Evolutionary conservation across 2,888 invertebrate genomes (phyloP).

Genomic region (Eupithecia subfuscata): DNA sequence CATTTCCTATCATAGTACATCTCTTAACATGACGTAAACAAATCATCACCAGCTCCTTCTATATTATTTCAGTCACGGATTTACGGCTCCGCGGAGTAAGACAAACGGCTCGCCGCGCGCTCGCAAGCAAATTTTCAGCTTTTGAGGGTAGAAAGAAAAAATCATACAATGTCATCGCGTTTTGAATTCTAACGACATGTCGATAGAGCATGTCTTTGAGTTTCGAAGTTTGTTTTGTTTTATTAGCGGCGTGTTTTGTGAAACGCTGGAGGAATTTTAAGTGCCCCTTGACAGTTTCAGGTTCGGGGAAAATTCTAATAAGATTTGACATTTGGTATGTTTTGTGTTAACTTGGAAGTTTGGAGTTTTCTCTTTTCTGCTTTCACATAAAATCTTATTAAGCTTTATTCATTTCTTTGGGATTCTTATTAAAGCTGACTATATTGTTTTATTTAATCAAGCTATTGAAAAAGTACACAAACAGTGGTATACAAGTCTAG

Average conservation of each 20-base stretch:
- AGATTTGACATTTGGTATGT: slow-evolving; percentile 13
- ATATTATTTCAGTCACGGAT: slow-evolving; percentile 72
- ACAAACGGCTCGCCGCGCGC: slow-evolving; percentile 63
- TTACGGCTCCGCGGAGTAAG: slow-evolving; percentile 63
- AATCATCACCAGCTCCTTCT: slow-evolving; percentile 18
- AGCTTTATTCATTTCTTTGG: background rate
- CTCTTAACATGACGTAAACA: background rate
- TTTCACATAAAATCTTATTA: background rate
- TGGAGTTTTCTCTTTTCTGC: slow-evolving; percentile 10
- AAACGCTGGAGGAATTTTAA: slow-evolving; percentile 26
- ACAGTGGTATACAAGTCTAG: background rate
- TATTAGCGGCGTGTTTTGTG: slow-evolving; percentile 33
- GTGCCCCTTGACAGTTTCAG: slow-evolving; percentile 12
- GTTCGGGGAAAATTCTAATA: slow-evolving; percentile 6
- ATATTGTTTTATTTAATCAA: too few species aligned
- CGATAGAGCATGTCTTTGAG: slow-evolving; percentile 43
- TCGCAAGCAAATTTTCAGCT: slow-evolving; percentile 65
- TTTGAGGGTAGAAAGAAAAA: slow-evolving; percentile 44
- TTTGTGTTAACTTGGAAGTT: slow-evolving; percentile 8
- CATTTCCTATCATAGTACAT: background rate
- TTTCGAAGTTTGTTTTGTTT: slow-evolving; percentile 46
- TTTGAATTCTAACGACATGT: slow-evolving; percentile 42
- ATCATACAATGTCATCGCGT: slow-evolving; percentile 44
- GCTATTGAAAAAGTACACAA: background rate
- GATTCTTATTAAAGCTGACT: background rate